Evolutionary conservation across 2,113 vertebrate genomes (phyloP), one percentile per base, ranked within the genome.

Genomic region (Hipposideros armiger): DNA sequence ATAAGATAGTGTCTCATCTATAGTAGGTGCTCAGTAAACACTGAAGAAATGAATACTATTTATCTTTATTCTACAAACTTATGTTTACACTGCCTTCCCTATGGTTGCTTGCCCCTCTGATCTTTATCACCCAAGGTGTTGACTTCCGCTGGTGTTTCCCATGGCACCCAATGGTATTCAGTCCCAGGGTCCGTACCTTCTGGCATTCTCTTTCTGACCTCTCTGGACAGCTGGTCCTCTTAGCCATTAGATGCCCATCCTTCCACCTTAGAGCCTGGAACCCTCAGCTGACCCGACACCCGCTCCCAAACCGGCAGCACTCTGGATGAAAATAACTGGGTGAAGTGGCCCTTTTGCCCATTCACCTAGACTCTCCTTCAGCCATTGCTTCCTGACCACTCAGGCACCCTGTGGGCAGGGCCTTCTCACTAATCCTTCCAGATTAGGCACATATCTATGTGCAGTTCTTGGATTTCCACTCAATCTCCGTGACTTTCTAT

Each of bases 1-100:
- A 30, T 70, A 96, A 93, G 74, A 70, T 74, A 66, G 22, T 78
- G 32, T 54, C 50, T 89, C 56, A 17, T 24, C n/a, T 42, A 54
- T 40, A 60, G 42, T 52, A 89, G 52, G 32, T 28, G 6, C 64
- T 86, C 66, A 50, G 64, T 22, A 87, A 81, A 54, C 36, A 67
- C 24, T 58, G 50, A 47, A 74, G 73, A 58, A 95, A 30, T 16
- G 16, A n/a, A 62, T 47, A 60, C 5, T 14, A 1, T 52, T 47
- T 80, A 16, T 88, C 15, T 58, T 74, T 66, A 16, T 85, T 82
- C 66, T 72, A 28, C 4, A 69, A 16, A 66, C 50, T 58, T 40
- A 64, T 26, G n/a, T 42, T 50, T 56, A 15, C 16, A 13, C 15
- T 77, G 30, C 97, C 64, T 78, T 90, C 64, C 73, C 17, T 19